Evolutionary conservation across 2,888 invertebrate genomes (phyloP), one percentile per base, ranked within the genome.

Genomic region (Eilema depressum): DNA sequence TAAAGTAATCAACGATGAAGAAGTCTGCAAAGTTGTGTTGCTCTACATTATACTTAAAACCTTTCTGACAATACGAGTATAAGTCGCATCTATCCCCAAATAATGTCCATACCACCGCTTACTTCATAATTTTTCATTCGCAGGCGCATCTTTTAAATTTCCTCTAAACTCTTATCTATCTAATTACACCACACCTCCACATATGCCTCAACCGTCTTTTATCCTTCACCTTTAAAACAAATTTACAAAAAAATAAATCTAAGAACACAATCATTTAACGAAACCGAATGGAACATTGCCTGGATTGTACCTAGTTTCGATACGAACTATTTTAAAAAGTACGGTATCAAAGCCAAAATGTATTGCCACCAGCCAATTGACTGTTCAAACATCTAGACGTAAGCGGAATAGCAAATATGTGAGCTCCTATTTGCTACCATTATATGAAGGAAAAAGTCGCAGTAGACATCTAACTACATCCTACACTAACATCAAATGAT

Each of bases 331-430:
- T 74, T 73, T 75, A 75, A 78, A 79, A 41, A 63, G 63, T 25
- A 33, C 37, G 17, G 25, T 63, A 61, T 5, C 79, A 77, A 85
- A 88, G 84, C 84, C 86, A 85, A 87, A 88, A 86, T 85, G 84
- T 89, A 89, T 88, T 87, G 86, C 86, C 83, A 79, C 79, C 80
- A 90, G 86, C 88, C 89, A 87, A 90, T 90, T 89, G 88, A 80
- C 83, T 86, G 85, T 87, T 88, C 87, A 89, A 88, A 89, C 82
- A 88, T 76, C 78, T 80, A 82, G 78, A 87, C 87, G 88, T 82
- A 88, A 81, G 83, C 85, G 85, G 89, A 91, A 90, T 90, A 88
- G 83, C 85, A 88, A 90, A 88, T 85, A 83, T 82, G 77, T 79
- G 81, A 79, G 78, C 77, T 82, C 79, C 77, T 85, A 82, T 86